Evolutionary conservation across 2,888 invertebrate genomes (phyloP), one percentile per base, ranked within the genome.

Genomic region (Drosophila diplacantha): DNA sequence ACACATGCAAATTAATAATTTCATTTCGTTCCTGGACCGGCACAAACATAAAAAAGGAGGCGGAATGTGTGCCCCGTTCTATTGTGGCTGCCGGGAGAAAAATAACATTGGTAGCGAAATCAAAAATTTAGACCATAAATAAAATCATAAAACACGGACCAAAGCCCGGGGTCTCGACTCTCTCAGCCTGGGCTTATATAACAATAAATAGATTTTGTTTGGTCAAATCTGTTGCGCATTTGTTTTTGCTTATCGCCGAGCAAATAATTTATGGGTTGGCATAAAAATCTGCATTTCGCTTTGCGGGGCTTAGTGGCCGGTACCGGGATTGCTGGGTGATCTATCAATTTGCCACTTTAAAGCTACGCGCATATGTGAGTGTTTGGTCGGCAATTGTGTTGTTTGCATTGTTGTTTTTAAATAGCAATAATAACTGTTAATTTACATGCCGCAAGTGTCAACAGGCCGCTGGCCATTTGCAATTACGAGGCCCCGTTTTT

Each of bases 1-100:
- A 75, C 81, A 82, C 75, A 85, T 84, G 85, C 81, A 84, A 84
- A 85, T 84, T 82, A 84, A 85, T 84, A 77, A 85, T 83, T 81
- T 81, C 72, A 79, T 75, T 75, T 61, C 51, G 66, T 39, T 59
- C 68, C 67, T 32, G 38, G 55, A 44, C 34, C 57, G 43, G 39
- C 53, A 38, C 29, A n/a, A 14, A 20, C 20, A 14, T 3, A 9
- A 29, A 29, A 46, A 26, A 11, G 31, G 56, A 26, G 20, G 16
- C 1, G 37, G 16, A 38, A 31, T 56, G 34, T 56, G 34, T 22
- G 3, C 55, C 44, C 12, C 16, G 9, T 18, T 55, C 55, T 32
- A 55, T 59, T 59, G 58, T 59, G 63, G 12, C 46, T 38, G 12
- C 12, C 49, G 41, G 31, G 11, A 11, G 44, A 31, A 34, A 60